Conservation (phyloP, 2,888 invertebrate genomes). For the Octodonta nipae region DNA sequence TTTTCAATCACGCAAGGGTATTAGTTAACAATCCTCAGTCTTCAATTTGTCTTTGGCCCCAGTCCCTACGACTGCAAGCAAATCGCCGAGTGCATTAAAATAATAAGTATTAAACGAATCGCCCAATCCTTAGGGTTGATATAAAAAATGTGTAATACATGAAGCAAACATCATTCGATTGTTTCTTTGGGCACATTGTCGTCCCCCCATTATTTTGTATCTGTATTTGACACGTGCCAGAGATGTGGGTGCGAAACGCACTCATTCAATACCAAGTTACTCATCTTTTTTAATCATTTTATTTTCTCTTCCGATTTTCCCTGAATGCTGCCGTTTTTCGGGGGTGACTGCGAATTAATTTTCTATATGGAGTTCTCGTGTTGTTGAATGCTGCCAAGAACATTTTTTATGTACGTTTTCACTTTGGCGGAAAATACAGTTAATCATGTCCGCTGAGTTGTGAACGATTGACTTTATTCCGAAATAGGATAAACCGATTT, state of each 20-base stretch:
- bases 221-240: conserved; percentile 27
- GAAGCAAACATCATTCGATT: conserved; percentile 26
- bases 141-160: conserved; percentile 24
- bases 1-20: no score
- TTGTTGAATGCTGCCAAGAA: conserved; percentile 19
- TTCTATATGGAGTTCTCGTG: conserved; percentile 27
- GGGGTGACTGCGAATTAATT: conserved; percentile 24
- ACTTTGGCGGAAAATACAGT: conserved; percentile 3
- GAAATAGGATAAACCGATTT: no score
- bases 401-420: conserved; percentile 15
- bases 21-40: no score
- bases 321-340: conserved; percentile 17
- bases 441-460: no score
- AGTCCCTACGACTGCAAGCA: no score
- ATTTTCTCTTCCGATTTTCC: conserved; percentile 26
- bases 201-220: conserved; percentile 25
- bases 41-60: no score
- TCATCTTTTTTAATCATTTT: conserved; percentile 30
- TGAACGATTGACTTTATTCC: no score
- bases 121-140: conserved; percentile 11
- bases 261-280: conserved; percentile 27
- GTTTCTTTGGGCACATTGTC: conserved; percentile 23
- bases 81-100: conserved; percentile 1
- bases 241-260: conserved; percentile 26
- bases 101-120: conserved; percentile 2